Evolutionary conservation across 1,140 invertebrate species (phyloP).

Genomic region (Chelonus insularis): DNA sequence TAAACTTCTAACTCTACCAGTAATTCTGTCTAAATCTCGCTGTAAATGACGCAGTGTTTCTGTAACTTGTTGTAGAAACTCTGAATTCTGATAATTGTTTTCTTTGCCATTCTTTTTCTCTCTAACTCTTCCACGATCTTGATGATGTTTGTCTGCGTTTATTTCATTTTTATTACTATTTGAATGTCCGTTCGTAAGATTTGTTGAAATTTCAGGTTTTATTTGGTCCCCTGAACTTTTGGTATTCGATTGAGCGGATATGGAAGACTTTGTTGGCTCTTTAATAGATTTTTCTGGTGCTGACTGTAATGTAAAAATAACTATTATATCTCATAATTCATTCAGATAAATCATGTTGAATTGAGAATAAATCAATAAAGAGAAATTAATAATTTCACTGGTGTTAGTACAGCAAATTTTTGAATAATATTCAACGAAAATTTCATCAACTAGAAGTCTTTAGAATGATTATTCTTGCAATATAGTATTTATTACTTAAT

Average conservation of each 20-base stretch:
- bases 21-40: slow-evolving; percentile 54
- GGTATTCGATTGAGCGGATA: slow-evolving; percentile 31
- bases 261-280: slow-evolving; percentile 43
- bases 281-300: slow-evolving; percentile 50
- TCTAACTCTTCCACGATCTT: slow-evolving; percentile 43
- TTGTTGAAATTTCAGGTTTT: slow-evolving; percentile 31
- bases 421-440: too few relatives aligned
- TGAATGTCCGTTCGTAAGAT: slow-evolving; percentile 45
- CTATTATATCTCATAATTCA: too few relatives aligned
- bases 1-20: slow-evolving; percentile 47
- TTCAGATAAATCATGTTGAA: too few relatives aligned
- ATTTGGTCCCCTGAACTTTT: slow-evolving; percentile 27
- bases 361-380: too few relatives aligned
- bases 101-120: slow-evolving; percentile 44
- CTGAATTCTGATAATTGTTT: slow-evolving; percentile 27
- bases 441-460: too few relatives aligned
- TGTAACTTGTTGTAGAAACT: slow-evolving; percentile 51
- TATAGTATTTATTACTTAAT: too few relatives aligned
- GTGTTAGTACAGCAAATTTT: too few relatives aligned
- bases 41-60: slow-evolving; percentile 51
- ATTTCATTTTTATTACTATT: slow-evolving; percentile 10
- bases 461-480: too few relatives aligned
- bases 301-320: slow-evolving; percentile 37
- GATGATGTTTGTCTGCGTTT: slow-evolving; percentile 32
- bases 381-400: too few relatives aligned